phyloP scores from a whole-genome alignment of 2,888 invertebrate genomes.

The Aleiodes leptofemur region DNA sequence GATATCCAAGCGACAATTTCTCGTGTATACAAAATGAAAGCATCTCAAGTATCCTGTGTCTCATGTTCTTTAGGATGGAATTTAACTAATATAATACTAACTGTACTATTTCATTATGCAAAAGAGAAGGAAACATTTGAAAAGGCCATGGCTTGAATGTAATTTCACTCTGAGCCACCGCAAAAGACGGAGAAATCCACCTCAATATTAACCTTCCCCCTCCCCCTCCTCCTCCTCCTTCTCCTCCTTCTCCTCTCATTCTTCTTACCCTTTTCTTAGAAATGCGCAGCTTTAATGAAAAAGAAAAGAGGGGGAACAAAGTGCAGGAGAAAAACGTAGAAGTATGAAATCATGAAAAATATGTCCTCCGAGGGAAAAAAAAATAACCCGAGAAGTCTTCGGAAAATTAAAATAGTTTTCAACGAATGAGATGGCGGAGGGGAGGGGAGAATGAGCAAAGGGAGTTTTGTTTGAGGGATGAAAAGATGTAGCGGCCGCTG shows the following conservation, averaged over 20 bases:
- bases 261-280: conserved; percentile 33
- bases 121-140: conserved; percentile 29
- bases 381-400: conserved; percentile 41
- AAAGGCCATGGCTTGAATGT: conserved; percentile 29
- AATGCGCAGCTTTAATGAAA: conserved; percentile 35
- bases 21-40: conserved; percentile 19
- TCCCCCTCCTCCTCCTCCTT: not conserved
- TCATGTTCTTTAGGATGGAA: conserved; percentile 15
- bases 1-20: conserved; percentile 24
- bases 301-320: conserved; percentile 17
- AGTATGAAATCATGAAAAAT: conserved; percentile 52
- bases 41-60: conserved; percentile 36
- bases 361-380: conserved; percentile 41
- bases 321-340: conserved; percentile 18
- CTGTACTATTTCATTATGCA: conserved; percentile 35
- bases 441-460: conserved; percentile 38
- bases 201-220: conserved; percentile 55
- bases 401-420: conserved; percentile 56
- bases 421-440: conserved; percentile 34
- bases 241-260: conserved; percentile 16
- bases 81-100: conserved; percentile 36
- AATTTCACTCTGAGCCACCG: conserved; percentile 29
- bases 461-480: conserved; percentile 41
- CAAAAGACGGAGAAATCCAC: conserved; percentile 33
- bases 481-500: conserved; percentile 53